These are phyloP conservation scores for Pimephales promelas DNA, from an alignment of 2,113 vertebrate genomes.

Conservation along the genomic window DNA sequence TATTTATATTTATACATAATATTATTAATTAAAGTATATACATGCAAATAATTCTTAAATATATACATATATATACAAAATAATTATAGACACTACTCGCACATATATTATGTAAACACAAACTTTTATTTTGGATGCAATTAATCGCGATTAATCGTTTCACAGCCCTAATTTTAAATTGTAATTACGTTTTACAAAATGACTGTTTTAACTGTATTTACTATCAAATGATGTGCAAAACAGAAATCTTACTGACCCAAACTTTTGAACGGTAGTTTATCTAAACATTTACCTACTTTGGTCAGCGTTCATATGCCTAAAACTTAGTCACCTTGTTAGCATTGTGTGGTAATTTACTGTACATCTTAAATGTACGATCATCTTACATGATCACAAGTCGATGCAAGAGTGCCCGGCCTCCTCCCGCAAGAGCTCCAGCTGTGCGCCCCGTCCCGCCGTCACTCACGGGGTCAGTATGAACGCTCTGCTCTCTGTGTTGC, in stretches of 20 bases:
- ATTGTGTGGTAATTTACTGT: background rate
- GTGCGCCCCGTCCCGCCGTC: background rate
- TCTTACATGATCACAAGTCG: background rate
- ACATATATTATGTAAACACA: too few species aligned
- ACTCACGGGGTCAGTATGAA: constrained; percentile 8
- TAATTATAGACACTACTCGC: too few species aligned
- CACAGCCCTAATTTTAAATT: too few species aligned
- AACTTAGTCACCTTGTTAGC: background rate
- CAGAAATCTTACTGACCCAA: background rate
- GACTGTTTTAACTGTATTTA: too few species aligned
- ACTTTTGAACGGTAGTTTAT: background rate
- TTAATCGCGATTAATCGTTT: too few species aligned
- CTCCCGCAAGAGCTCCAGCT: background rate
- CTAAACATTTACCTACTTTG: background rate
- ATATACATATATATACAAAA: too few species aligned
- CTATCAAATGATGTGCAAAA: too few species aligned
- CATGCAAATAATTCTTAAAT: too few species aligned
- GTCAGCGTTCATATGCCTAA: background rate
- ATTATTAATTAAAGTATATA: too few species aligned
- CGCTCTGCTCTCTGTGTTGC: constrained; percentile 73
- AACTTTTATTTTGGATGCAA: too few species aligned
- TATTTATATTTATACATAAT: too few species aligned
- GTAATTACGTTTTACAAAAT: too few species aligned
- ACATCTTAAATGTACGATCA: constrained; percentile 33
- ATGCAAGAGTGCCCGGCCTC: background rate